Evolutionary conservation across 1,140 invertebrate genomes (phyloP).

Genomic region (Pseudomyrmex pallidus): DNA sequence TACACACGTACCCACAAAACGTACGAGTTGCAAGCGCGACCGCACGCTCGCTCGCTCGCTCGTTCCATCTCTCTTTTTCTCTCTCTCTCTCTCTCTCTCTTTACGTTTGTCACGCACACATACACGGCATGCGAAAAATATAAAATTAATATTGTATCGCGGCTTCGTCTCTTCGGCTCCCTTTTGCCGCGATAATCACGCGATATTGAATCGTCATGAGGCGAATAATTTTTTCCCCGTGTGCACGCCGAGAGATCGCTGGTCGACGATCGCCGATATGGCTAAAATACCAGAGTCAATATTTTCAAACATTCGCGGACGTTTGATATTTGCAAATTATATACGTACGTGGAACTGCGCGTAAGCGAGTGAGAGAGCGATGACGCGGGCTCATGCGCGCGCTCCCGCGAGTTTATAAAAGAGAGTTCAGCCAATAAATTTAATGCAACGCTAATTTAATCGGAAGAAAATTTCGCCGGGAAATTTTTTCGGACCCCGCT

Average conservation of each 20-base stretch:
- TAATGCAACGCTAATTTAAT: conserved; percentile 72
- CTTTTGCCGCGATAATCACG: conserved; percentile 67
- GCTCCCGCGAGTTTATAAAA: conserved; percentile 59
- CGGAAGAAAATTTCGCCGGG: conserved; percentile 59
- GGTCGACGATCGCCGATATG: neutral
- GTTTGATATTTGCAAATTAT: conserved; percentile 72
- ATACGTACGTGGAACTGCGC: conserved; percentile 24
- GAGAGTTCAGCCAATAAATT: conserved; percentile 68
- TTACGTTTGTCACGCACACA: conserved; percentile 20
- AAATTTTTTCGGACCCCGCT: conserved; percentile 60
- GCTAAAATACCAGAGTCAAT: conserved; percentile 63
- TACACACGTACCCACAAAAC: neutral
- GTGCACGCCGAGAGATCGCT: conserved; percentile 28
- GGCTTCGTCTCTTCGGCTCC: conserved; percentile 35
- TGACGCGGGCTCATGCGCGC: neutral
- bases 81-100: neutral
- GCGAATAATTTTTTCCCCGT: conserved; percentile 55
- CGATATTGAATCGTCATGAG: conserved; percentile 68
- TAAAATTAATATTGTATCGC: conserved; percentile 72
- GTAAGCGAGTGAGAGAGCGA: neutral
- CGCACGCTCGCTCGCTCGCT: conserved; percentile 25
- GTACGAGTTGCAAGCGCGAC: neutral
- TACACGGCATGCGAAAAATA: conserved; percentile 56
- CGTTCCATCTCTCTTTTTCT: neutral
- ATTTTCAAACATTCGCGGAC: conserved; percentile 58